phyloP scores from a whole-genome alignment of 2,113 vertebrate species.

The Leucopsar rothschildi region DNA sequence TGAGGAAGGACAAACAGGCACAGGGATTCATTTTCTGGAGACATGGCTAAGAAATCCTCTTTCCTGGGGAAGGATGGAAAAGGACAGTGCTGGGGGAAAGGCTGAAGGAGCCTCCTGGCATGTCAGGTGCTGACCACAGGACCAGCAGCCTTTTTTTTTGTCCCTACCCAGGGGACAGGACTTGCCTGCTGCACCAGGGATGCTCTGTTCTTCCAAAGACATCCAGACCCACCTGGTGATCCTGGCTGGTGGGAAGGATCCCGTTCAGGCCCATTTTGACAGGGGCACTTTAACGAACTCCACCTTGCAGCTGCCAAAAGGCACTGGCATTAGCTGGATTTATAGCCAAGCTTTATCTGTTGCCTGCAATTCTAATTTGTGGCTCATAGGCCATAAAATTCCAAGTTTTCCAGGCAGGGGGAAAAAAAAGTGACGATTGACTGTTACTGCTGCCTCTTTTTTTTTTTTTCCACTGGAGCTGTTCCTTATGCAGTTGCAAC shows the following conservation, averaged over 20 bases:
- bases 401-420: not conserved
- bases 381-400: slow-evolving; percentile 28
- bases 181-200: not conserved
- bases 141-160: not conserved
- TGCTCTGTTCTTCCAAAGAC: not conserved
- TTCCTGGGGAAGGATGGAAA: not conserved
- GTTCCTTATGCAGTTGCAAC: slow-evolving; percentile 37
- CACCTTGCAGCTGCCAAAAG: not conserved
- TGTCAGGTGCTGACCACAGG: not conserved
- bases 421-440: not conserved
- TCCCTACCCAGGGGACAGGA: not conserved
- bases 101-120: not conserved
- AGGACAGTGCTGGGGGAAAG: not conserved
- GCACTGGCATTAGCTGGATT: not conserved
- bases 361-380: slow-evolving; percentile 60
- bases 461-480: slow-evolving; percentile 4
- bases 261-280: accelerated
- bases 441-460: slow-evolving; percentile 19
- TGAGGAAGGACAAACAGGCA: not conserved
- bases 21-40: not conserved
- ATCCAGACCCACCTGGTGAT: not conserved
- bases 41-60: not conserved
- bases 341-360: slow-evolving; percentile 24
- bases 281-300: not conserved
- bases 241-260: not conserved